Base-by-base conservation (phyloP, 2,888 invertebrate genomes). In the Drosophila paramelanica region DNA sequence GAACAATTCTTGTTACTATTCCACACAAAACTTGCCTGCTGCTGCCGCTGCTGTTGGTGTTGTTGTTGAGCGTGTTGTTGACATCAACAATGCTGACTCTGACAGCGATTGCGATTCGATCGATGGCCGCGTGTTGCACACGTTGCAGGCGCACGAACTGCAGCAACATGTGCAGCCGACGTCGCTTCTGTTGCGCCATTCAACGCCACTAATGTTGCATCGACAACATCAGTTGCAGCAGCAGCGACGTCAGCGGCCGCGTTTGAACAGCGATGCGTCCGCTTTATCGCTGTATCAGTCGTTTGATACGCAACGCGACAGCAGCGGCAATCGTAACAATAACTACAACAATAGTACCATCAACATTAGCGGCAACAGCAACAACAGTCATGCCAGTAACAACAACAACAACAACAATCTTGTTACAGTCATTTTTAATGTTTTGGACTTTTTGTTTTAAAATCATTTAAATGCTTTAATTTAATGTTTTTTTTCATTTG, bases 361-460 rank as follows among this genome's bases (percentile, higher is more conserved):
- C 46, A 56, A 75, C 80, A 84, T 73, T 73, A 78, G 67, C 74
- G 77, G 62, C 71, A 77, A 64, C 68, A 80, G 50, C 77, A 82
- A 77, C 79, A 81, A 67, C 72, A 73, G 66, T 66, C 77, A 71
- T 58, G 77, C 61, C 58, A 36, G 36, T 36, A 67, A 65, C 69
- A 87, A 61, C 74, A 78, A 74, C 70, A 84, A 68, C 78, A 83
- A 79, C 73, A 90, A 76, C 59, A 89, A 88, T 79, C 88, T 92
- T 82, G 90, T 91, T 84, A 92, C 91, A 70, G 89, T 92, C 77
- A 89, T 92, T 83, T 92, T 92, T 81, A 92, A 92, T 89, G 90
- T 92, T 78, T 90, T 92, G 79, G 92, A 92, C 76, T 92, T 92
- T 87, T 73, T 92, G 72, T 92, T 92, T 87, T 92, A 82, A 87